Evolutionary conservation across 1,140 invertebrate species (phyloP), one percentile per base, ranked within the genome.

Genomic region (Drosophila nannoptera): DNA sequence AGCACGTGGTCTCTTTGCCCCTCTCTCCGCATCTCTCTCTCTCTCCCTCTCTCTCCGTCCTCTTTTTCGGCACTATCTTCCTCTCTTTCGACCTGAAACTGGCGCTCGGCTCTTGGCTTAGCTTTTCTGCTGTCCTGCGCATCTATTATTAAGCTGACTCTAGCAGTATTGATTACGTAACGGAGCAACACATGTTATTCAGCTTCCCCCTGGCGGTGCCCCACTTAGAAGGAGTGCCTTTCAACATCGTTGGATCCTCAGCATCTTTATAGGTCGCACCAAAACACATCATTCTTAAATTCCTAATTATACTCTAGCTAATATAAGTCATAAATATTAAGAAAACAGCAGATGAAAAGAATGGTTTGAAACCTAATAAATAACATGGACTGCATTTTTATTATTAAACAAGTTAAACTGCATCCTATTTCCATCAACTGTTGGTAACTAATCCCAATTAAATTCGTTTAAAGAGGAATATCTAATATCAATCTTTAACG

Each of bases 291-390:
- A n/a, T 22, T 22, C 22, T 22, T 22, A 22, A 22, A 22, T 22
- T 22, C 22, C 3, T 22, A 22, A 22, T 3, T 22, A 22, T 22
- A 22, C 42, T 45, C 40, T 32, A 54, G 52, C 59, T 56, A 70
- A 59, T 66, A 66, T 53, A 62, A 65, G 45, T 69, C 74, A 77
- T 82, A 82, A 81, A 82, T 81, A 81, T 61, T 60, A 74, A 65
- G 71, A 84, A 75, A 76, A 72, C 80, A 83, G 80, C 80, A 80
- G 80, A 73, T 59, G 65, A 84, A 83, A 83, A 78, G 80, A 77
- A 76, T 84, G 75, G 65, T 69, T 72, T 64, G 65, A 56, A 62
- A 84, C 84, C 78, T 83, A 78, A 84, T 84, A 78, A 80, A 70
- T 66, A 73, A 78, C 29, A 7, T 50, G 29, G 7, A 22, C 1